phyloP scores from a whole-genome alignment of 2,888 invertebrate genomes.

The Plagiodera versicolora region DNA sequence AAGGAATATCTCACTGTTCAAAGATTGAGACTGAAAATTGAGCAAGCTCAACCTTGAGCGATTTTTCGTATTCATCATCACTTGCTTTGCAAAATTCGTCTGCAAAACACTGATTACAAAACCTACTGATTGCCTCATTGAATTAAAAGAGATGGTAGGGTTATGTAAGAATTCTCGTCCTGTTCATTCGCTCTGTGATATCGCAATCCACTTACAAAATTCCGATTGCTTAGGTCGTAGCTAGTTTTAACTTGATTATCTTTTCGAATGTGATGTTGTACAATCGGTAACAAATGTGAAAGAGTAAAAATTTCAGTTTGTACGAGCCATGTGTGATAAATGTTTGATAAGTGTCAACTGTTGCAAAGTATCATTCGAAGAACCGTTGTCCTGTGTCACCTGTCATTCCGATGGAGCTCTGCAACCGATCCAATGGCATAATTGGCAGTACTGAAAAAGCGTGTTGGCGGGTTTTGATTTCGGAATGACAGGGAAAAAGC shows the following conservation, averaged over 20 bases:
- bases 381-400: too few relatives aligned
- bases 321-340: conserved; percentile 46
- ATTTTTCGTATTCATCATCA: not conserved
- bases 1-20: too few relatives aligned
- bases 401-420: conserved; percentile 24
- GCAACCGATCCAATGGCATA: conserved; percentile 21
- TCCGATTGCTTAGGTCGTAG: conserved; percentile 45
- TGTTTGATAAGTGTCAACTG: conserved; percentile 27
- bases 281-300: conserved; percentile 49
- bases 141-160: conserved; percentile 14
- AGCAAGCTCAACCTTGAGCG: too few relatives aligned
- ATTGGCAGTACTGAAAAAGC: conserved; percentile 38
- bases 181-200: conserved; percentile 57
- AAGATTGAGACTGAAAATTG: too few relatives aligned
- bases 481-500: conserved; percentile 13
- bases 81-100: not conserved
- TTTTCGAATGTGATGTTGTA: conserved; percentile 54
- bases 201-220: conserved; percentile 30
- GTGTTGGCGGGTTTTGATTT: conserved; percentile 26
- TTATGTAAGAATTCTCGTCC: conserved; percentile 47
- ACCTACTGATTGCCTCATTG: conserved; percentile 1
- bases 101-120: not conserved
- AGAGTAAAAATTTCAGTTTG: conserved; percentile 52
- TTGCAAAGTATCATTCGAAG: conserved; percentile 26
- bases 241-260: conserved; percentile 47